phyloP scores from a whole-genome alignment of 2,797 vertebrate species.

The Typhlichthys eigenmanni region DNA sequence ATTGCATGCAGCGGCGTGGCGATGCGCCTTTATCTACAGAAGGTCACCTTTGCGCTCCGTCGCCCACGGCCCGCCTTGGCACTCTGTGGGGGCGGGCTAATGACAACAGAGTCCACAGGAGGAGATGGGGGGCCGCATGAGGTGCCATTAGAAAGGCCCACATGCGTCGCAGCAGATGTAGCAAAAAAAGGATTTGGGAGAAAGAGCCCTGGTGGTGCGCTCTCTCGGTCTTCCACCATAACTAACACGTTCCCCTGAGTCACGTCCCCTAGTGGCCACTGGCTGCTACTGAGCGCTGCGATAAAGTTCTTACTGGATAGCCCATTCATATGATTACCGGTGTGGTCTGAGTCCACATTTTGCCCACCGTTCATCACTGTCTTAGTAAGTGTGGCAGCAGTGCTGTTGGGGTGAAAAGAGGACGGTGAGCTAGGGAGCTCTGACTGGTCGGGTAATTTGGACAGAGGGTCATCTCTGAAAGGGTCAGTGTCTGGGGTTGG shows the following conservation, averaged over 20 bases:
- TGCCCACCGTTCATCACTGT: conserved; percentile 68
- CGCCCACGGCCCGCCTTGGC: conserved; percentile 90
- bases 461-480: conserved; percentile 91
- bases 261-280: conserved; percentile 82
- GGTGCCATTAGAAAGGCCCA: conserved; percentile 75
- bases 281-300: conserved; percentile 78
- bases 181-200: conserved; percentile 80
- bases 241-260: conserved; percentile 70
- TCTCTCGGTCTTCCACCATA: conserved; percentile 81
- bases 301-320: conserved; percentile 86
- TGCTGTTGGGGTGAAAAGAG: conserved; percentile 66
- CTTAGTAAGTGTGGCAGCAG: conserved; percentile 54
- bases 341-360: conserved; percentile 77
- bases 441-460: conserved; percentile 67
- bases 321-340: conserved; percentile 83
- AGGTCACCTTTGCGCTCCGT: conserved; percentile 91
- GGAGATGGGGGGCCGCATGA: conserved; percentile 62
- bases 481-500: conserved; percentile 89
- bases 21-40: conserved; percentile 13
- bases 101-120: conserved; percentile 87
- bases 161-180: conserved; percentile 36
- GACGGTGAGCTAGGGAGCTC: conserved; percentile 66
- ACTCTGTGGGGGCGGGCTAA: conserved; percentile 93
- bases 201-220: conserved; percentile 52
- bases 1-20: conserved; percentile 54